phyloP scores from a whole-genome alignment of 1,140 invertebrate genomes.

The Leptoteleia sp. region DNA sequence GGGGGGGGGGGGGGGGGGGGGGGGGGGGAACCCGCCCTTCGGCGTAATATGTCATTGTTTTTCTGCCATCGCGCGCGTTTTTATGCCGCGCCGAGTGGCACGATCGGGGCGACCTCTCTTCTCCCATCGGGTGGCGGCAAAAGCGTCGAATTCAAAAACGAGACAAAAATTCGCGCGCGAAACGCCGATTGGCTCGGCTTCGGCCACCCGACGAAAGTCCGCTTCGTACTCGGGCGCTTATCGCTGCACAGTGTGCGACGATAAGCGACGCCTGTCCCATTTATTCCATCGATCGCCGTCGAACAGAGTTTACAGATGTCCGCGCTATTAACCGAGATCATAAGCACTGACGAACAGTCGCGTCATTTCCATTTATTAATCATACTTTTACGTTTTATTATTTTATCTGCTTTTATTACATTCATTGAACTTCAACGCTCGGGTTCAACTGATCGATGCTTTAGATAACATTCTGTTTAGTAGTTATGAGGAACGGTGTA shows the following conservation, averaged over 20 bases:
- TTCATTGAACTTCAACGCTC: no score
- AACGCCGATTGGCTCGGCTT: neutral
- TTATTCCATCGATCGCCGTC: slow-evolving; percentile 4
- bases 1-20: no score
- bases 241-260: neutral
- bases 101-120: slow-evolving; percentile 12
- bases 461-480: no score
- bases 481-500: no score
- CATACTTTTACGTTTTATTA: no score
- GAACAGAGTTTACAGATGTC: neutral
- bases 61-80: slow-evolving; percentile 37
- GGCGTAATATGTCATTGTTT: slow-evolving; percentile 58
- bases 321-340: slow-evolving; percentile 22
- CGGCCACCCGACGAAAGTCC: neutral
- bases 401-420: no score
- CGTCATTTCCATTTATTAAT: no score
- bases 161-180: no score
- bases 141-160: no score
- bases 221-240: neutral
- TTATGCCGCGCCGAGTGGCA: slow-evolving; percentile 29
- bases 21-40: no score
- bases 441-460: no score
- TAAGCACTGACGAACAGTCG: no score
- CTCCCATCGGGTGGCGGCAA: neutral
- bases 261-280: slow-evolving; percentile 17